phyloP scores from a whole-genome alignment of 2,888 invertebrate species.

The Thysanoteuthis rhombus region DNA sequence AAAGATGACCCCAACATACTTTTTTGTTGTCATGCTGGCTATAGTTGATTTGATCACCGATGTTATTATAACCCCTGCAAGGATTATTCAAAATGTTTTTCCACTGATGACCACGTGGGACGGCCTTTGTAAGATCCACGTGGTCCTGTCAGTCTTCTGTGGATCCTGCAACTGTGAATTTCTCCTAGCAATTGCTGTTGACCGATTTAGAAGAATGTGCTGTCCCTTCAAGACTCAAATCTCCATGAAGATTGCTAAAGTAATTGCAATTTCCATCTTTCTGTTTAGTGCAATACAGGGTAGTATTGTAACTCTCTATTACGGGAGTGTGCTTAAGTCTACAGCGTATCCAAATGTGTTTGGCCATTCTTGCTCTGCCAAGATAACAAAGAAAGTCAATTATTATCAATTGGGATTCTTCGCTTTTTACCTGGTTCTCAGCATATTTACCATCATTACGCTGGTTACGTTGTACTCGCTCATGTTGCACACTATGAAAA shows the following conservation, averaged over 20 bases:
- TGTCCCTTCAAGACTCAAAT: background rate
- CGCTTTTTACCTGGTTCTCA: background rate
- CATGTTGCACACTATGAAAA: background rate
- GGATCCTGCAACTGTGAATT: background rate
- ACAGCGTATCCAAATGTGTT: background rate
- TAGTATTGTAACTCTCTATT: background rate
- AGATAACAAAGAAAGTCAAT: background rate
- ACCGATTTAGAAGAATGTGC: background rate
- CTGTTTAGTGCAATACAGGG: background rate
- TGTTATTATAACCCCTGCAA: background rate
- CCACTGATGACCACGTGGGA: background rate
- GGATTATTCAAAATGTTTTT: background rate
- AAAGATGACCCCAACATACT: background rate
- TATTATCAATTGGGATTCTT: background rate
- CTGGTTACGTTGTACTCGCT: background rate
- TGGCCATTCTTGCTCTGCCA: background rate
- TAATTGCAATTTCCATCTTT: background rate
- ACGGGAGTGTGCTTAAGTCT: background rate
- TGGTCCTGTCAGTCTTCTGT: background rate
- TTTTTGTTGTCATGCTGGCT: slow-evolving; percentile 14
- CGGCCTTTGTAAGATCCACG: background rate
- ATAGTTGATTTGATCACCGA: background rate
- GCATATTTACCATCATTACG: background rate
- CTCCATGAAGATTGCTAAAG: background rate
- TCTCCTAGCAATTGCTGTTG: background rate